A percentile compares a stretch with the other conserved stretches of the same genome.
Evolutionary conservation across 1,140 invertebrate genomes (phyloP).

Genomic region (Antheraea mylitta): DNA sequence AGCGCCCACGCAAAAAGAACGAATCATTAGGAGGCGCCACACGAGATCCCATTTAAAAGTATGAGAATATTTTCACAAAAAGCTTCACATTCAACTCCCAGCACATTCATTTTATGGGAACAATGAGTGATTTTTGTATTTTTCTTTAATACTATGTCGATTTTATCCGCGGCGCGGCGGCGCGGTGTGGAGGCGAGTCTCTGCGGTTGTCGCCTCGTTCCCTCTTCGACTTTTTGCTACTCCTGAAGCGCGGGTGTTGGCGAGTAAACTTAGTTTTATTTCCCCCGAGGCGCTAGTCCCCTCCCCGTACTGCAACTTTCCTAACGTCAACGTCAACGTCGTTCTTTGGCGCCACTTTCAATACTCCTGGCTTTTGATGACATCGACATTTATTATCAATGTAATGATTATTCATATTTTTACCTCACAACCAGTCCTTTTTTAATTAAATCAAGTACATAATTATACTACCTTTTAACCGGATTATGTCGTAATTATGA

Average conservation of each 20-base stretch:
- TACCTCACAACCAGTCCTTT: too few relatives aligned
- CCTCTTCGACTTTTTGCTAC: conserved; percentile 72
- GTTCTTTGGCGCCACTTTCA: conserved; percentile 50
- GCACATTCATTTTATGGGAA: conserved; percentile 79
- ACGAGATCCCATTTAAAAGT: conserved; percentile 76
- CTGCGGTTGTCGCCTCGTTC: conserved; percentile 68
- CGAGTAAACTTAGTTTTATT: conserved; percentile 56
- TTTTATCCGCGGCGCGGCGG: conserved; percentile 69
- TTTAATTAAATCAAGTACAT: too few relatives aligned
- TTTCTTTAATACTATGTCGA: conserved; percentile 76
- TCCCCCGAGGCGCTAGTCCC: conserved; percentile 38
- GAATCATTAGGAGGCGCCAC: conserved; percentile 76
- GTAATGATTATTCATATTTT: too few relatives aligned
- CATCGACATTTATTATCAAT: conserved; percentile 29
- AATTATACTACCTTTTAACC: too few relatives aligned
- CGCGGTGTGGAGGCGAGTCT: conserved; percentile 61
- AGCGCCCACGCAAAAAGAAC: conserved; percentile 66
- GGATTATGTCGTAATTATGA: too few relatives aligned
- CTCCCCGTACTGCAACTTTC: conserved; percentile 26
- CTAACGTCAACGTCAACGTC: conserved; percentile 14
- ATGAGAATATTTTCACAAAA: conserved; percentile 78
- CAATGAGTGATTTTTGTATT: conserved; percentile 78
- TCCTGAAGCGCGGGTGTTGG: conserved; percentile 58
- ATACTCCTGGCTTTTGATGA: conserved; percentile 56
- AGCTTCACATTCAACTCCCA: conserved; percentile 74